Percentiles rank a stretch among this genome's conserved stretches.
phyloP scores from a whole-genome alignment of 2,888 invertebrate species.

The Hypena proboscidalis region DNA sequence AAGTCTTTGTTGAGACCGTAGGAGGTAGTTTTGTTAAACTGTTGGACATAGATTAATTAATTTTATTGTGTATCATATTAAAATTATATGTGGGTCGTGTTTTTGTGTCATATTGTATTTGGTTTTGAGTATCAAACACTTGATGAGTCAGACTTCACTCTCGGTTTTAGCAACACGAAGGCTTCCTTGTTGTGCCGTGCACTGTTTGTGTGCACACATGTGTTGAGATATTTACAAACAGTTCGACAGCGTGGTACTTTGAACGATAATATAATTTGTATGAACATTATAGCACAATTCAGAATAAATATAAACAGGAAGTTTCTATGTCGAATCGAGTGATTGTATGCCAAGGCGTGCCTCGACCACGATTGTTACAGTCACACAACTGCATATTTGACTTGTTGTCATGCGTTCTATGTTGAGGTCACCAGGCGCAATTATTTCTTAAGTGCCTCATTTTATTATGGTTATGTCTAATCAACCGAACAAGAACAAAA shows the following conservation, averaged over 20 bases:
- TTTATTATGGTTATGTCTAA: constrained; percentile 44
- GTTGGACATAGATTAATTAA: constrained; percentile 4
- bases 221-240: constrained; percentile 41
- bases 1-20: constrained; percentile 16
- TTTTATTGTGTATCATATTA: constrained; percentile 17
- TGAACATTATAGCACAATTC: constrained; percentile 48
- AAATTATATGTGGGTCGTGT: constrained; percentile 41
- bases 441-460: constrained; percentile 59
- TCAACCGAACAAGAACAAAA: constrained; percentile 29
- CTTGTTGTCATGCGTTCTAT: constrained; percentile 55
- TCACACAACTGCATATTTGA: constrained; percentile 65
- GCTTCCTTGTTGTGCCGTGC: constrained; percentile 22
- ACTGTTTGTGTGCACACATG: constrained; percentile 27
- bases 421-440: constrained; percentile 65
- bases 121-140: constrained; percentile 18
- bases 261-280: constrained; percentile 43
- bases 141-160: constrained; percentile 28
- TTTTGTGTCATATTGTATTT: constrained; percentile 35
- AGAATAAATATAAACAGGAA: constrained; percentile 68
- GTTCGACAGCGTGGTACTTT: constrained; percentile 13
- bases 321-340: constrained; percentile 62
- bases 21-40: constrained; percentile 2
- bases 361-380: constrained; percentile 62
- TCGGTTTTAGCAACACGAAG: constrained; percentile 26
- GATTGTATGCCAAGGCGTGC: constrained; percentile 72